Evolutionary conservation across 2,113 vertebrate genomes (phyloP), one percentile per base, ranked within the genome.

Genomic region (Odobenus rosmarus): DNA sequence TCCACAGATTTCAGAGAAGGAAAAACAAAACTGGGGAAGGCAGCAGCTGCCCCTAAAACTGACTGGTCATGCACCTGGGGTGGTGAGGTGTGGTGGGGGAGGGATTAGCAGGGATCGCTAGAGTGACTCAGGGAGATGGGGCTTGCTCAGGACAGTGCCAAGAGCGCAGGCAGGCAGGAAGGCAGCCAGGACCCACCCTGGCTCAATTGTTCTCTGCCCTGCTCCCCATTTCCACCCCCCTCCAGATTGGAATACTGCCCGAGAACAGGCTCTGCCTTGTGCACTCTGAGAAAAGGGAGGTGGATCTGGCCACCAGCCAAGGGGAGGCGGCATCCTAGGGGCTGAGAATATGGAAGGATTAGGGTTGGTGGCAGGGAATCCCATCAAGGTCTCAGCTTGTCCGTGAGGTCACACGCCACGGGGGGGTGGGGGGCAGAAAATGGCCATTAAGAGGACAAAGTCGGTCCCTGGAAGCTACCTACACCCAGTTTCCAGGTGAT

Each of bases 181-280:
- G 46, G 33, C 33, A 69, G 67, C 57, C 53, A 82, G 88, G 55
- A 86, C 51, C 42, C 21, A 42, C 14, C 64, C 64, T 33, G 8
- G 62, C 26, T 79, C 1, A 1, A 46, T 23, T 42, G 69, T 33
- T 88, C 36, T 93, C 87, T 74, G 83, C 64, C 79, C 28, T n/a
- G 93, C 67, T 86, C 23, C 59, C 15, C 11, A 36, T 55, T 8
- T 55, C n/a, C 55, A 4, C 57, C 49, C 26, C 13, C 49, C 46
- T 49, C 59, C 6, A n/a, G 49, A 18, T 1, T 69, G 80, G 96
- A 92, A 59, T 55, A 93, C 49, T 26, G 57, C 51, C 59, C 69
- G 42, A 53, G 61, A 88, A 89, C 67, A 86, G 84, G 80, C 67
- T 96, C 67, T 92, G 93, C 90, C 97, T 93, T 81, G 80, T 24